A percentile compares a stretch with the other conserved stretches of the same genome.
phyloP scores from a whole-genome alignment of 2,113 vertebrate species.

The Carassius gibelio region DNA sequence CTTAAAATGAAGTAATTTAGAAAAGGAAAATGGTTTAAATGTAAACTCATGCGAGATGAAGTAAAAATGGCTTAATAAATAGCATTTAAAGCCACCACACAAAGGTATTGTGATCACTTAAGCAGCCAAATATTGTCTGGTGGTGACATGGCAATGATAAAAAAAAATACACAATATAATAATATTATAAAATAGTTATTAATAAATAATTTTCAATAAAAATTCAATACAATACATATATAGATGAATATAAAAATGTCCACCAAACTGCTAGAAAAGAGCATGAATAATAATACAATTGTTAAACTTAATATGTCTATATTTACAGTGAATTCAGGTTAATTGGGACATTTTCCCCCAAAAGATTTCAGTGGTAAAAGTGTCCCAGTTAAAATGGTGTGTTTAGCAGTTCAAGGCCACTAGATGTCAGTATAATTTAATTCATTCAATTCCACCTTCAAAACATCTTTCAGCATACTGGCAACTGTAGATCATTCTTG shows the following conservation, averaged over 20 bases:
- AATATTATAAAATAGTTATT: background rate
- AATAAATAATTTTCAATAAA: background rate
- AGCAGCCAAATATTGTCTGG: background rate
- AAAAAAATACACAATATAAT: background rate
- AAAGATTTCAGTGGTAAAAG: background rate
- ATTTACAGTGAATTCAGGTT: background rate
- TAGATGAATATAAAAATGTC: background rate
- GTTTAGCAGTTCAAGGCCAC: background rate
- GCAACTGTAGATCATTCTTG: background rate
- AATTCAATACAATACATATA: background rate
- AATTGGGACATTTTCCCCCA: background rate
- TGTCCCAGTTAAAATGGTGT: background rate
- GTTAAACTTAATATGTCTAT: background rate
- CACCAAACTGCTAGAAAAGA: background rate
- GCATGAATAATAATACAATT: background rate
- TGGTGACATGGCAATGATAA: background rate
- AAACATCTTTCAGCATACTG: background rate
- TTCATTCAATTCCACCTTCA: background rate
- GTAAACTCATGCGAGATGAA: background rate
- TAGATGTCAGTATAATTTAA: constrained; percentile 15
- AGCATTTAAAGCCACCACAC: background rate
- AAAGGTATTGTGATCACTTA: background rate
- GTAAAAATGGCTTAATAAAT: background rate
- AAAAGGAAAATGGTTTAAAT: background rate
- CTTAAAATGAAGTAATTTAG: background rate